Evolutionary conservation across 2,888 invertebrate genomes (phyloP).

Genomic region (Platycnemis pennipes): DNA sequence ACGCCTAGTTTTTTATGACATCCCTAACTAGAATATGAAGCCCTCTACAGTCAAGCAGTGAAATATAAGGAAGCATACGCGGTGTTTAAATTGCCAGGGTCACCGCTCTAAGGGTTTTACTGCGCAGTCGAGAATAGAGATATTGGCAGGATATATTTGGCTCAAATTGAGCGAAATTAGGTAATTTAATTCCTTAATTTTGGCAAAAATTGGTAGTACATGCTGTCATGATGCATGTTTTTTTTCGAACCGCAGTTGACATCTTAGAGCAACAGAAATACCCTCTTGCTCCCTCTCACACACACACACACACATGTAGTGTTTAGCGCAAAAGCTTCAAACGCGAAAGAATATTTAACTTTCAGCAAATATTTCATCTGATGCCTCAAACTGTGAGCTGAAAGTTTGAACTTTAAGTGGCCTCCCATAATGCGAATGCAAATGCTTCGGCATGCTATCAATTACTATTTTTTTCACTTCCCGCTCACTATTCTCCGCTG

Average conservation of each 20-base stretch:
- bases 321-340: conserved; percentile 4
- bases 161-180: neutral
- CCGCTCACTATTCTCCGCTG: neutral
- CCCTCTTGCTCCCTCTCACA: conserved; percentile 60
- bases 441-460: neutral
- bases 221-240: neutral
- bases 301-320: conserved; percentile 37
- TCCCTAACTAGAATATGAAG: neutral
- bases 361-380: neutral
- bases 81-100: neutral
- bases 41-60: neutral
- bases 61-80: neutral
- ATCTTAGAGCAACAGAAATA: neutral
- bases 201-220: neutral
- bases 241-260: neutral
- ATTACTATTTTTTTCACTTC: neutral
- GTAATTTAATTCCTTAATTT: neutral
- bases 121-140: neutral
- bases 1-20: neutral
- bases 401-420: conserved; percentile 5
- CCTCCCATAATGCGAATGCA: neutral
- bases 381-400: conserved; percentile 40
- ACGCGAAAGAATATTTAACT: conserved; percentile 17
- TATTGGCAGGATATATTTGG: neutral
- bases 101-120: neutral